Evolutionary conservation across 2,888 invertebrate species (phyloP).

Genomic region (Pachymerium ferrugineum): DNA sequence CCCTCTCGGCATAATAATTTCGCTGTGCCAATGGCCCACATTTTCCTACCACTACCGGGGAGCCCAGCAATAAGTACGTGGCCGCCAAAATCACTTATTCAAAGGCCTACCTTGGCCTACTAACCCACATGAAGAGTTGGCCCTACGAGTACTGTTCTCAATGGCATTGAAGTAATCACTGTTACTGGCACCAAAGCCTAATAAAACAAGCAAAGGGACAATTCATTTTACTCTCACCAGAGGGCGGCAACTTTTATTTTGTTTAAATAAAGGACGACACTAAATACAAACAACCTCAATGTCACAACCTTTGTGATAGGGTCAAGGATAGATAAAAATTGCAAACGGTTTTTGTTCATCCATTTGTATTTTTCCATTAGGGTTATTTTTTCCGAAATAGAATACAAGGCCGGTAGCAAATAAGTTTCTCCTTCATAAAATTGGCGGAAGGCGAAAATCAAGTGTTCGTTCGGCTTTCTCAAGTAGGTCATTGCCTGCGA

Average conservation of each 20-base stretch:
- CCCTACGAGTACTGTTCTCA: constrained; percentile 28
- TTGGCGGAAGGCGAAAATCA: background rate
- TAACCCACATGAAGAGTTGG: constrained; percentile 20
- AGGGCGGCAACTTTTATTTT: too few species aligned
- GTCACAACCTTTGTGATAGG: too few species aligned
- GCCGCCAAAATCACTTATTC: background rate
- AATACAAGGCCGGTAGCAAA: background rate
- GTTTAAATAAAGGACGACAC: too few species aligned
- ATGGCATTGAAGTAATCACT: background rate
- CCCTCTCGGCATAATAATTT: background rate
- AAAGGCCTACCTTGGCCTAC: constrained; percentile 10
- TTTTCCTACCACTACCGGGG: background rate
- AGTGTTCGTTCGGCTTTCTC: background rate
- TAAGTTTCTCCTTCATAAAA: background rate
- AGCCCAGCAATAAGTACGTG: background rate
- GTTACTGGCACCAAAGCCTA: constrained; percentile 10
- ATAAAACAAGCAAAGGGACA: constrained; percentile 3
- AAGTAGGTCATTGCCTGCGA: constrained; percentile 13
- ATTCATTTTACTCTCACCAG: background rate
- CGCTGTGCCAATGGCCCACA: constrained; percentile 5
- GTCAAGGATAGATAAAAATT: too few species aligned
- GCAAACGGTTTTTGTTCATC: too few species aligned
- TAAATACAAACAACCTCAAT: too few species aligned
- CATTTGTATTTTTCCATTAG: background rate
- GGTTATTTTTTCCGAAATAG: background rate